Conservation (phyloP, 2,888 invertebrate species). For the Scaptomyza tumidula region DNA sequence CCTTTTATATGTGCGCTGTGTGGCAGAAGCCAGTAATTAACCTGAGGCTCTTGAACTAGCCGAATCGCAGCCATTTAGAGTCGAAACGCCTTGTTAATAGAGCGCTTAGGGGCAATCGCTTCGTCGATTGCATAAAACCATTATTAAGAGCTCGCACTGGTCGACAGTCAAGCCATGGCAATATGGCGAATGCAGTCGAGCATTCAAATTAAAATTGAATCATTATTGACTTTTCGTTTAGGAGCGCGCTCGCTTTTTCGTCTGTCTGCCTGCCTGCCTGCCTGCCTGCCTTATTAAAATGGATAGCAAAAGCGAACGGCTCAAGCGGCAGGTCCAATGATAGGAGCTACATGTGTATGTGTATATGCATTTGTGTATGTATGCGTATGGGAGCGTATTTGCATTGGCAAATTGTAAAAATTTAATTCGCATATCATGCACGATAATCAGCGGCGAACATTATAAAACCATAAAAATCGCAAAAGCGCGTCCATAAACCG, state of each 20-base stretch:
- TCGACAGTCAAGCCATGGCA: background rate
- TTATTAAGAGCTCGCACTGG: constrained; percentile 49
- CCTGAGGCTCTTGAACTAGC: constrained; percentile 19
- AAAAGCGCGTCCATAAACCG: constrained; percentile 72
- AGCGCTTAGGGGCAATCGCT: constrained; percentile 62
- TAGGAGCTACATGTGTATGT: background rate
- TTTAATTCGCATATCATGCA: constrained; percentile 79
- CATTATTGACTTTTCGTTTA: constrained; percentile 78
- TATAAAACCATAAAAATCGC: constrained; percentile 81
- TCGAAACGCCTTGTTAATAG: constrained; percentile 59
- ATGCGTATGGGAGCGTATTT: constrained; percentile 47
- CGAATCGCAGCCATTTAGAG: constrained; percentile 25
- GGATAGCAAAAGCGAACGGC: constrained; percentile 36
- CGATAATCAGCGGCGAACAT: constrained; percentile 79
- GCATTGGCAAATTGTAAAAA: constrained; percentile 79
- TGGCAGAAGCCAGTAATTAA: constrained; percentile 28
- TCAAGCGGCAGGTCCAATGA: constrained; percentile 32
- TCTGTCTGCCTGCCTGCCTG: constrained; percentile 3
- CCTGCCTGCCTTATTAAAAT: constrained; percentile 64
- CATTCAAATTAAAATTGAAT: constrained; percentile 81
- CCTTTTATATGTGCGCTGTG: background rate
- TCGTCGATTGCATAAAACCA: constrained; percentile 61
- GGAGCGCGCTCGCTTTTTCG: constrained; percentile 25
- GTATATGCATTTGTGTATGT: constrained; percentile 3
- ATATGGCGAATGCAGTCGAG: constrained; percentile 47